Conservation (phyloP, 1,140 invertebrate genomes). For the Halotydeus destructor region DNA sequence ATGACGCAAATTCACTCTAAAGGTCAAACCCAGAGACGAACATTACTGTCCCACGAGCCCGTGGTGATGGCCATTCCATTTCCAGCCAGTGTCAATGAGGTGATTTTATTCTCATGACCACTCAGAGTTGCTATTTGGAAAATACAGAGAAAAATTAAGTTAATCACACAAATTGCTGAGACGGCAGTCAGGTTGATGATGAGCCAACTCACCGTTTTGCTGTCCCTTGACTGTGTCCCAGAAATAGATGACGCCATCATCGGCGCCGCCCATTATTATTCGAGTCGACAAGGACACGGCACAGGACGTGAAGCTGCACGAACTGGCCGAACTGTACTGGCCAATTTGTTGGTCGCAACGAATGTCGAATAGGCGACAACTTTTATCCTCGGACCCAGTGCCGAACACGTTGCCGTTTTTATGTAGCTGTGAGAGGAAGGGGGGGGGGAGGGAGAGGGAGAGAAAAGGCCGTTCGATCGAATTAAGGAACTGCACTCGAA, state of each 20-base stretch:
- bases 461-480: not conserved
- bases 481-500: not conserved
- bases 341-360: constrained; percentile 79
- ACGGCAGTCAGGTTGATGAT: not conserved
- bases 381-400: constrained; percentile 92
- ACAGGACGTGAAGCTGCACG: constrained; percentile 86
- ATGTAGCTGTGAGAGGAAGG: constrained; percentile 49
- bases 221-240: constrained; percentile 98
- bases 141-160: constrained; percentile 15
- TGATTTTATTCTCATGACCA: constrained; percentile 89
- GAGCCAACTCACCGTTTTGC: constrained; percentile 49
- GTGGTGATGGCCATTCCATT: constrained; percentile 93
- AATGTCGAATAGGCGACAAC: constrained; percentile 90
- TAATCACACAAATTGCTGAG: not conserved
- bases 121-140: constrained; percentile 57
- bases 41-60: constrained; percentile 69
- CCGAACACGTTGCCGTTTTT: constrained; percentile 88
- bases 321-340: constrained; percentile 95
- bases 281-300: constrained; percentile 91
- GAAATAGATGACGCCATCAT: constrained; percentile 96
- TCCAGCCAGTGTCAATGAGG: constrained; percentile 87
- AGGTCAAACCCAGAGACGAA: not conserved
- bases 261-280: constrained; percentile 82
- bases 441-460: not conserved
- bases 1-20: too few relatives aligned